Percentiles rank a stretch among this genome's conserved stretches.
These are phyloP conservation scores for Phalacrocorax pelagicus DNA, from an alignment of 2,113 vertebrate genomes.

Conservation along the genomic window DNA sequence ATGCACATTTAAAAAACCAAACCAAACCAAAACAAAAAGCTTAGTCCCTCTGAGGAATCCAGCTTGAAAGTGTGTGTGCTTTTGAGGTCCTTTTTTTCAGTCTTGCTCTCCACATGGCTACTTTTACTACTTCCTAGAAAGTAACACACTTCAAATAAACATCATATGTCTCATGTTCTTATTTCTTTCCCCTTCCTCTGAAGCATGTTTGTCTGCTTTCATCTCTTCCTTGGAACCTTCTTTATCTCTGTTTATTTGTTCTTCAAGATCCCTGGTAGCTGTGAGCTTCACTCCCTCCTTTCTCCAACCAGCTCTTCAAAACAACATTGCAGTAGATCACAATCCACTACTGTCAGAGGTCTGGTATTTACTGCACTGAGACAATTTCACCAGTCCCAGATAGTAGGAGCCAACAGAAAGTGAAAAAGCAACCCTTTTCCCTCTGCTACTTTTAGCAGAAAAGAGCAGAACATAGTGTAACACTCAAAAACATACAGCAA, in stretches of 20 bases:
- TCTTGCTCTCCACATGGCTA: background rate
- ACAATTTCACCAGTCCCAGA: background rate
- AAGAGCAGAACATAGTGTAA: background rate
- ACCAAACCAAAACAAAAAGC: too few species aligned
- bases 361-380: background rate
- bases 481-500: background rate
- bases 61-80: background rate
- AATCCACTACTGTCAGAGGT: background rate
- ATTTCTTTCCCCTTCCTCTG: background rate
- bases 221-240: background rate
- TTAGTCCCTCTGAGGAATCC: background rate
- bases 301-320: background rate
- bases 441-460: constrained; percentile 11
- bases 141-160: background rate
- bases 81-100: background rate
- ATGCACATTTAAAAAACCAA: too few species aligned
- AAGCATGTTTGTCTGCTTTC: background rate
- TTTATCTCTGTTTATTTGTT: background rate
- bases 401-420: background rate
- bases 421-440: background rate
- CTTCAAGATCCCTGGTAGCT: background rate
- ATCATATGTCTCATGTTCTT: fast-evolving
- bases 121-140: background rate
- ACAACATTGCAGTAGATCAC: too few species aligned
- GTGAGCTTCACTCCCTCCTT: background rate